Evolutionary conservation across 2,113 vertebrate species (phyloP).

Genomic region (Donacobius atricapilla): DNA sequence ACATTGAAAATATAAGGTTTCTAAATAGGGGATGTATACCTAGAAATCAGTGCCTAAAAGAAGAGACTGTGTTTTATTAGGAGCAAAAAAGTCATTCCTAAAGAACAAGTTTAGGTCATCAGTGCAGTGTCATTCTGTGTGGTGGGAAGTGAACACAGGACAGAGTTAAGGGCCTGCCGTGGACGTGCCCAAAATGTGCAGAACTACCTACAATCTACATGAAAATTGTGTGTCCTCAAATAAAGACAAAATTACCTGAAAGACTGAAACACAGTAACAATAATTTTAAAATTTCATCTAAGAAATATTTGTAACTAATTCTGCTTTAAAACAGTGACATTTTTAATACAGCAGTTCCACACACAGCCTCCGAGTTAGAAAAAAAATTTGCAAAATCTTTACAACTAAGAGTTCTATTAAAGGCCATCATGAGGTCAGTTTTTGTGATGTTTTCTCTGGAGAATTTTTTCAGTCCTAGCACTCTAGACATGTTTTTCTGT

Average conservation of each 20-base stretch:
- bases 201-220: neutral
- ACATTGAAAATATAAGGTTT: neutral
- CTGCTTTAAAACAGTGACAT: neutral
- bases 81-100: neutral
- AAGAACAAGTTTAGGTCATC: neutral
- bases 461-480: neutral
- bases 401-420: neutral
- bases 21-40: neutral
- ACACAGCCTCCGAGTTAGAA: neutral
- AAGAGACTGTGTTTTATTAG: neutral
- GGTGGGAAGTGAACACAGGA: neutral
- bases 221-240: neutral
- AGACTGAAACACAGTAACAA: neutral
- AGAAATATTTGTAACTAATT: neutral
- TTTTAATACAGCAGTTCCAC: neutral
- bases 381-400: neutral
- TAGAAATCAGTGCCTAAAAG: neutral
- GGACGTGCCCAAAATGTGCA: fast-evolving
- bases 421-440: neutral
- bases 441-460: neutral
- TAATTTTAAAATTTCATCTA: neutral
- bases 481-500: neutral
- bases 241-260: neutral
- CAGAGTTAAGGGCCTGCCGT: neutral
- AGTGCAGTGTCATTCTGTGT: neutral